Conservation (phyloP, 1,140 invertebrate genomes). For the Schlechtendalia chinensis region DNA sequence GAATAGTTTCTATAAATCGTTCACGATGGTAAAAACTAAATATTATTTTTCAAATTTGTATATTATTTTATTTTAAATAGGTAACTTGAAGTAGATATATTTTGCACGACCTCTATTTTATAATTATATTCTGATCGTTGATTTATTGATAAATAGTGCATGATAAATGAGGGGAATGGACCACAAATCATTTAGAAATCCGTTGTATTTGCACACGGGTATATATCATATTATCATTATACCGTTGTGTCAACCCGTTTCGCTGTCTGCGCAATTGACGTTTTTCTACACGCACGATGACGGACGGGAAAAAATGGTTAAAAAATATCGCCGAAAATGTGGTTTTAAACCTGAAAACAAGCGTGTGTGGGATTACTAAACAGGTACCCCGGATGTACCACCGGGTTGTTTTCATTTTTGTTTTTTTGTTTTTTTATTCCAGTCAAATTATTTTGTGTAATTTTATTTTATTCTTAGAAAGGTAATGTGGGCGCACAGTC, state of each 20-base stretch:
- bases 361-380: background rate
- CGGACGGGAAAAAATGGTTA: background rate
- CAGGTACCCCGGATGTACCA: background rate
- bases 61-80: too few relatives aligned
- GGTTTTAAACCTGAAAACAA: background rate
- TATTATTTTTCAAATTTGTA: background rate
- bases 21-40: too few relatives aligned
- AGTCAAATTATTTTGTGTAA: background rate
- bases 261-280: background rate
- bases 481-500: background rate
- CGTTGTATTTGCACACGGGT: background rate
- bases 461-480: background rate
- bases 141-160: background rate
- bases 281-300: background rate
- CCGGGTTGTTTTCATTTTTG: background rate
- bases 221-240: background rate
- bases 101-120: background rate
- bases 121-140: background rate
- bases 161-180: background rate
- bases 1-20: background rate
- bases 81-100: background rate
- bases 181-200: slow-evolving; percentile 7
- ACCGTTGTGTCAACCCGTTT: background rate
- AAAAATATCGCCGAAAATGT: background rate
- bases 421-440: background rate